phyloP scores from a whole-genome alignment of 2,888 invertebrate genomes.

The Lochmaea capreae region DNA sequence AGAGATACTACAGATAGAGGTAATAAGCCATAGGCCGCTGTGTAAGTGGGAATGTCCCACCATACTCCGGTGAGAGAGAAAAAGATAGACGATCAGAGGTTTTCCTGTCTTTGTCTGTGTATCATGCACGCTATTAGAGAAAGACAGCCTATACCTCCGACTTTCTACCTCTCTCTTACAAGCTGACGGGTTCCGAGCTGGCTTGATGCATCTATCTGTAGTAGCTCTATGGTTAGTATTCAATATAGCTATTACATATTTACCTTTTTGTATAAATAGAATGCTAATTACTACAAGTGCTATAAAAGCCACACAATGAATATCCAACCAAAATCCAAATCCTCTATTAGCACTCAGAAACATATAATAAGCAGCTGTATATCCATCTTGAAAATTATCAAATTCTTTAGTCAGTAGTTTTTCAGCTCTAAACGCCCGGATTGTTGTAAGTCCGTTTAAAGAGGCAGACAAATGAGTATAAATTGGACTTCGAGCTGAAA shows the following conservation, averaged over 20 bases:
- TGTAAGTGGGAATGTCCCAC: too few relatives aligned
- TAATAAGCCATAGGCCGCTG: too few relatives aligned
- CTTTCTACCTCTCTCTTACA: too few relatives aligned
- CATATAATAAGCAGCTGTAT: constrained; percentile 80
- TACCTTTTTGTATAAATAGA: constrained; percentile 71
- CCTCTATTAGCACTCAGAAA: constrained; percentile 73
- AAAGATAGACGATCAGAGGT: too few relatives aligned
- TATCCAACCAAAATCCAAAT: constrained; percentile 78
- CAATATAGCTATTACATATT: constrained; percentile 23
- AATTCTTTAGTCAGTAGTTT: constrained; percentile 71
- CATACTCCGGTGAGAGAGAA: too few relatives aligned
- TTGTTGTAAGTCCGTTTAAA: constrained; percentile 81
- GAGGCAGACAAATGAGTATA: constrained; percentile 81
- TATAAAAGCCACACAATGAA: constrained; percentile 75
- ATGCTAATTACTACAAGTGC: constrained; percentile 73
- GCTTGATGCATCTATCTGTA: too few relatives aligned
- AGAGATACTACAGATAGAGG: too few relatives aligned
- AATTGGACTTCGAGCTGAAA: constrained; percentile 79
- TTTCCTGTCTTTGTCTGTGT: too few relatives aligned
- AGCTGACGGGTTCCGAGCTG: too few relatives aligned
- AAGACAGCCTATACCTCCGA: too few relatives aligned
- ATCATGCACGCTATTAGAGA: too few relatives aligned
- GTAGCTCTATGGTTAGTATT: too few relatives aligned
- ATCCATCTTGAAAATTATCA: constrained; percentile 72
- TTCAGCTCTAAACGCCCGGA: constrained; percentile 77